Evolutionary conservation across 1,140 invertebrate species (phyloP).

Genomic region (Oreohelix idahoensis): DNA sequence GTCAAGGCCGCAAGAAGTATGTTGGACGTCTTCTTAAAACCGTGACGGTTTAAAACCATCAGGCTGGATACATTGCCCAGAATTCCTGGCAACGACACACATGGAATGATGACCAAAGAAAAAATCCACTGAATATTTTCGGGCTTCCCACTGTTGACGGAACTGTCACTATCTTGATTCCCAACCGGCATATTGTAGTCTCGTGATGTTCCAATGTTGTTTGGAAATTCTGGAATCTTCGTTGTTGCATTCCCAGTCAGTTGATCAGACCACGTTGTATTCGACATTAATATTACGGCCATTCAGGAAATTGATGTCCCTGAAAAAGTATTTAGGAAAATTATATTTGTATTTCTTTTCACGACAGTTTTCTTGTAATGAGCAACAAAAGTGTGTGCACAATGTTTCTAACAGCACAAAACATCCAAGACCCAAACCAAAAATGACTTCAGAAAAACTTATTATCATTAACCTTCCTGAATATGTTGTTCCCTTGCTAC

Average conservation of each 20-base stretch:
- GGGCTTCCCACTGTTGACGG: not conserved
- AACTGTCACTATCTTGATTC: not conserved
- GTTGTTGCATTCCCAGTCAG: not conserved
- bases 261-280: not conserved
- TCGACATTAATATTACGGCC: not conserved
- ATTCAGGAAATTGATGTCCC: not conserved
- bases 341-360: too few species aligned
- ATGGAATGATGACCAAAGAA: slow-evolving; percentile 6
- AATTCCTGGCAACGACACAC: not conserved
- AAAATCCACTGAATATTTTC: slow-evolving; percentile 6
- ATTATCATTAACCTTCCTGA: too few species aligned
- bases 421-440: too few species aligned
- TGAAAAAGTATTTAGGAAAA: too few species aligned
- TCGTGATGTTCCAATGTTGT: not conserved
- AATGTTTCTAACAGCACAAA: too few species aligned
- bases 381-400: too few species aligned
- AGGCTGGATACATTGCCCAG: slow-evolving; percentile 22
- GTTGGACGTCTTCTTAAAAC: slow-evolving; percentile 25
- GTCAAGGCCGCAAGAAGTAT: slow-evolving; percentile 12
- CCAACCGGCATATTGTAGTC: not conserved
- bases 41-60: slow-evolving; percentile 2
- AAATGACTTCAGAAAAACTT: too few species aligned
- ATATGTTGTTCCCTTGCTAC: too few species aligned
- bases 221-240: not conserved
- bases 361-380: too few species aligned